Base-by-base conservation (phyloP, 1,140 invertebrate genomes). In the Eriosoma lanigerum region DNA sequence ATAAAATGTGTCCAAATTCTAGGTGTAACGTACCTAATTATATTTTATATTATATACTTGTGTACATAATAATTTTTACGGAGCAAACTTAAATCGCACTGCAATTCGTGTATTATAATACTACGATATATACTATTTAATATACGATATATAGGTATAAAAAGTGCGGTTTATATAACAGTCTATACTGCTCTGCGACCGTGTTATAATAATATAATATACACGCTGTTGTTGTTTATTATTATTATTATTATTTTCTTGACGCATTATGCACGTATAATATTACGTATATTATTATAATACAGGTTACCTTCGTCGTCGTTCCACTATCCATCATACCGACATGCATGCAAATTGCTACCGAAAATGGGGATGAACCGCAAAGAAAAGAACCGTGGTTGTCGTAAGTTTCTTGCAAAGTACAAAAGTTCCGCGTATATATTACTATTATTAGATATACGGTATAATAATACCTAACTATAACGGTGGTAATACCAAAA, bases 161-260 rank as follows among this genome's bases (percentile, higher is more conserved):
- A 38, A 38, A 38, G 32, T 38, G 8, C 32, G 32, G 32, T 38
- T 4, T 4, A 38, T 38, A 8, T 38, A 38, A 4, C 32, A 38
- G 8, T 8, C 8, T 38, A 38, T 38, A 38, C 32, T 3, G 32
- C 8, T 38, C 8, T 38, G 32, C 8, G 32, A 38, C 32, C n/a
- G n/a, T n/a, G n/a, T n/a, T n/a, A n/a, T n/a, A n/a, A n/a, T n/a
- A n/a, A n/a, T n/a, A 58, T 58, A 58, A 5, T 15, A 58, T 21
- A 2, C 24, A 58, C 58, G 26, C 26, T 12, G 52, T 9, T 8
- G 32, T 1, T 38, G 32, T 44, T 15, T 19, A 21, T 66, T 44
- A 66, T 66, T 64, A n/a, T n/a, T n/a, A 64, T 60, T 62, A 62
- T 66, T 66, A 66, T 66, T 44, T 66, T 66, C 38, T 46, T 21